These are phyloP conservation scores for chimpanzee (Pan troglodytes) DNA, from an alignment of 2,113 vertebrate genomes.

Conservation along the genomic window NHGRI_mPanTro3-v2.1_pri NC_072407.2:15493501-15494000, in stretches of 20 bases:
- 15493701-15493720: neutral
- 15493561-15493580: neutral
- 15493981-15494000: neutral
- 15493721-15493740: neutral
- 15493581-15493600: neutral
- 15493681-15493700: neutral
- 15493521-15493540: neutral
- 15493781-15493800: neutral
- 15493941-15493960: neutral
- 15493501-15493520: neutral
- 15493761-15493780: neutral
- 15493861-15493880: neutral
- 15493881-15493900: neutral
- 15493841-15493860: neutral
- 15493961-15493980: neutral
- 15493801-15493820: neutral
- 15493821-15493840: neutral
- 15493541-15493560: accelerated
- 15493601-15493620: neutral
- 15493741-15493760: neutral
- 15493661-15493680: neutral
- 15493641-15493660: neutral
- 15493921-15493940: neutral
- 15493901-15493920: neutral
- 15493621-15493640: neutral